These are phyloP conservation scores for Dynastes maya DNA, from an alignment of 2,888 invertebrate species.

Conservation along the genomic window DNA sequence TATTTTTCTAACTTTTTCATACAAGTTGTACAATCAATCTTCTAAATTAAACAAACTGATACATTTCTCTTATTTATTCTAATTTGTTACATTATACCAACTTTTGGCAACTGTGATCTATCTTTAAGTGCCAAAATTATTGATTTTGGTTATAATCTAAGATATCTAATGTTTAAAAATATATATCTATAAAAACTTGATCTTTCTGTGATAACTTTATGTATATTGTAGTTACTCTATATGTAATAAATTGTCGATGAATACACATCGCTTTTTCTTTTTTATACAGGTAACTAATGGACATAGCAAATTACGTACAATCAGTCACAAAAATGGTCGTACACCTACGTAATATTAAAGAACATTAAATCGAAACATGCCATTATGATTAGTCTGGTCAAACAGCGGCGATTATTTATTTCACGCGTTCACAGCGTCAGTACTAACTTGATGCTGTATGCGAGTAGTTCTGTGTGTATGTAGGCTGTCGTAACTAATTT, in stretches of 20 bases:
- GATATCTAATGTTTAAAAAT: slow-evolving; percentile 37
- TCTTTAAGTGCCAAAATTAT: slow-evolving; percentile 61
- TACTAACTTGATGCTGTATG: no score
- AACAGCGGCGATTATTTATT: no score
- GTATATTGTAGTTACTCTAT: slow-evolving; percentile 48
- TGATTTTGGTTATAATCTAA: slow-evolving; percentile 51
- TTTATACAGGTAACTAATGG: no score
- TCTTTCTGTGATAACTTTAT: slow-evolving; percentile 52
- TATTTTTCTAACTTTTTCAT: slow-evolving; percentile 41
- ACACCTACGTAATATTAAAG: no score
- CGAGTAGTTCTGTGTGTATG: no score
- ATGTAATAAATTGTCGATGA: slow-evolving; percentile 44
- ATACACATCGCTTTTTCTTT: background rate
- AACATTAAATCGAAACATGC: no score
- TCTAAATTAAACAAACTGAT: slow-evolving; percentile 32
- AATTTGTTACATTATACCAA: slow-evolving; percentile 19
- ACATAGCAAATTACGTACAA: no score
- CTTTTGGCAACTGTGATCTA: slow-evolving; percentile 61
- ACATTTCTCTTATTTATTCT: background rate
- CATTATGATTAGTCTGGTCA: no score
- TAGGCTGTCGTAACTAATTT: no score
- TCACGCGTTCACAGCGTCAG: no score
- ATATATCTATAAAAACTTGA: slow-evolving; percentile 46
- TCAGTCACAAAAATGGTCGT: no score
- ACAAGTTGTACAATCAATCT: slow-evolving; percentile 42